A percentile compares a stretch with the other conserved stretches of the same genome.
Conservation (phyloP, 2,888 invertebrate species). For the Metallyticus violacea region DNA sequence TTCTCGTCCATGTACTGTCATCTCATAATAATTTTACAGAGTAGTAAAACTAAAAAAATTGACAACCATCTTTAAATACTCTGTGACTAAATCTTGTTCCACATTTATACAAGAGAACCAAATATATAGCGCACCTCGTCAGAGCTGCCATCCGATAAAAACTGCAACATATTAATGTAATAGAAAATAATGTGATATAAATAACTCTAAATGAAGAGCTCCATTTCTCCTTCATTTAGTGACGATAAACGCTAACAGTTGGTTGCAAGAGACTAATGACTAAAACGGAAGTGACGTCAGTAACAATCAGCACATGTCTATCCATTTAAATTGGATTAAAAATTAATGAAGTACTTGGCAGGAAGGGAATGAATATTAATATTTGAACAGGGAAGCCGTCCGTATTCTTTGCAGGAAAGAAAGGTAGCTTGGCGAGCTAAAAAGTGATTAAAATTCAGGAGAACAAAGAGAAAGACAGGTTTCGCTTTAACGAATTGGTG, state of each 20-base stretch:
- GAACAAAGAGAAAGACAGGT: neutral
- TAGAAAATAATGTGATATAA: too few relatives aligned
- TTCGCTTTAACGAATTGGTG: neutral
- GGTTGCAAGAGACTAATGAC: neutral
- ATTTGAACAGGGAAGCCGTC: neutral
- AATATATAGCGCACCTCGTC: too few relatives aligned
- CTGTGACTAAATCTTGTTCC: too few relatives aligned
- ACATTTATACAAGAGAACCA: too few relatives aligned
- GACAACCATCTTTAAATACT: too few relatives aligned
- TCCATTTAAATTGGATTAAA: neutral
- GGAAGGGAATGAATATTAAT: neutral
- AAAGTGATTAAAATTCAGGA: neutral
- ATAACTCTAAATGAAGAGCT: too few relatives aligned
- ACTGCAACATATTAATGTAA: too few relatives aligned
- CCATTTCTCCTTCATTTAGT: too few relatives aligned
- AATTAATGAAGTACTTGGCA: neutral
- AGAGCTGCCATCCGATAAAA: too few relatives aligned
- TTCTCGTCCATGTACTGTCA: too few relatives aligned
- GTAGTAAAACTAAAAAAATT: too few relatives aligned
- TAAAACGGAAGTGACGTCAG: neutral
- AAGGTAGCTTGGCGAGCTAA: neutral
- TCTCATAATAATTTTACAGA: too few relatives aligned
- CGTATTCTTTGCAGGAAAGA: neutral
- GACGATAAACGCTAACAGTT: neutral
- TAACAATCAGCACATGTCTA: neutral